phyloP scores from a whole-genome alignment of 2,113 vertebrate genomes.

The Macquaria australasica region DNA sequence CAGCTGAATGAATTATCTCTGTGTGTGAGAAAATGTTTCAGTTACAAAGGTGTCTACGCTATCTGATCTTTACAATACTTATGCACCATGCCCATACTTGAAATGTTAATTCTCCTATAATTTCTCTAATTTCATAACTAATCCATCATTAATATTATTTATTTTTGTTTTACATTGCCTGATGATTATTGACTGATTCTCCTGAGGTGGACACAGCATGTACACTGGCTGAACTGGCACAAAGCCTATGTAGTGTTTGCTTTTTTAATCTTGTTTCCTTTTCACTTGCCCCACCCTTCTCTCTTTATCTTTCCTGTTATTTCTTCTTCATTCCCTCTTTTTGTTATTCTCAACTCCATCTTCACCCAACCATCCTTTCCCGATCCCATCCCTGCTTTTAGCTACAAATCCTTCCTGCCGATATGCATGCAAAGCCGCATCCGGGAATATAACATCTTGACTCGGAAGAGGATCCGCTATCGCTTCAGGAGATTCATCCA shows the following conservation, averaged over 20 bases:
- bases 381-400: conserved; percentile 58
- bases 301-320: background rate
- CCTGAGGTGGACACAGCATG: background rate
- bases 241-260: background rate
- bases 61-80: background rate
- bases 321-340: conserved; percentile 3
- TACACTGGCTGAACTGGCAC: background rate
- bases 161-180: background rate
- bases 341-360: background rate
- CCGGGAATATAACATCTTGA: conserved; percentile 95
- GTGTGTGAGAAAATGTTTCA: conserved; percentile 15
- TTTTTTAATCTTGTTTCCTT: background rate
- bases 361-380: background rate
- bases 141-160: background rate
- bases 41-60: background rate
- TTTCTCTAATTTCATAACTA: background rate
- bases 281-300: background rate
- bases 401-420: conserved; percentile 97
- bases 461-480: conserved; percentile 95
- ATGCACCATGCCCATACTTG: background rate
- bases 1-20: conserved; percentile 26
- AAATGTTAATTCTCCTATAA: background rate
- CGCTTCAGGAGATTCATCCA: conserved; percentile 95
- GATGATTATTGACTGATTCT: background rate
- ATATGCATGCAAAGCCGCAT: conserved; percentile 90